Conservation (phyloP, 2,113 vertebrate species). For the Neolamprologus brichardi region DNA sequence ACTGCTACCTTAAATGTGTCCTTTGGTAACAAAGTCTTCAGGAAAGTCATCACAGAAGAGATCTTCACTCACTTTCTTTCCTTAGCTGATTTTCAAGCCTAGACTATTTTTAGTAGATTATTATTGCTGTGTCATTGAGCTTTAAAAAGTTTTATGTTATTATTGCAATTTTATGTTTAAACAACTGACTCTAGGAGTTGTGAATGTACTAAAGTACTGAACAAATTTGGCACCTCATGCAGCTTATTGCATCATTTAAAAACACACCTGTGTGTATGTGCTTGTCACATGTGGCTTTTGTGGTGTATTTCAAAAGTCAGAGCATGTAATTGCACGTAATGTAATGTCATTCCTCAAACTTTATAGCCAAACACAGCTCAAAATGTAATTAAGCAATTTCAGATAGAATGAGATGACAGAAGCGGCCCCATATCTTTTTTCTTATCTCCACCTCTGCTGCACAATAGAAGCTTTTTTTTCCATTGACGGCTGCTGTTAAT, state of each 20-base stretch:
- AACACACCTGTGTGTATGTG: neutral
- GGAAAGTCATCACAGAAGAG: neutral
- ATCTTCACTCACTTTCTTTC: neutral
- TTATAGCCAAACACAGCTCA: conserved; percentile 3
- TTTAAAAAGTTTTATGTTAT: neutral
- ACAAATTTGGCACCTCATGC: neutral
- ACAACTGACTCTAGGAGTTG: neutral
- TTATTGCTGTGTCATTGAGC: neutral
- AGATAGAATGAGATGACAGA: neutral
- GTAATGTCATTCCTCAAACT: neutral
- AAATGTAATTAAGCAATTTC: neutral
- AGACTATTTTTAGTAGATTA: neutral
- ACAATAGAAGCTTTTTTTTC: neutral
- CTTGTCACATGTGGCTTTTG: neutral
- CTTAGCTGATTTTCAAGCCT: neutral
- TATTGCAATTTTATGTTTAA: neutral
- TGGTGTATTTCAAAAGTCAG: neutral
- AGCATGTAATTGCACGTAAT: neutral
- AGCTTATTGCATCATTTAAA: neutral
- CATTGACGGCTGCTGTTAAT: conserved; percentile 34
- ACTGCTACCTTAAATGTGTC: neutral
- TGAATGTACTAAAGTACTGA: neutral
- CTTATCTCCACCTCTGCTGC: conserved; percentile 11
- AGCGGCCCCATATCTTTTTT: neutral
- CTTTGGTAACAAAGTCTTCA: neutral